Base-by-base conservation (phyloP, 2,888 invertebrate species). In the Ptilodon capucinus region DNA sequence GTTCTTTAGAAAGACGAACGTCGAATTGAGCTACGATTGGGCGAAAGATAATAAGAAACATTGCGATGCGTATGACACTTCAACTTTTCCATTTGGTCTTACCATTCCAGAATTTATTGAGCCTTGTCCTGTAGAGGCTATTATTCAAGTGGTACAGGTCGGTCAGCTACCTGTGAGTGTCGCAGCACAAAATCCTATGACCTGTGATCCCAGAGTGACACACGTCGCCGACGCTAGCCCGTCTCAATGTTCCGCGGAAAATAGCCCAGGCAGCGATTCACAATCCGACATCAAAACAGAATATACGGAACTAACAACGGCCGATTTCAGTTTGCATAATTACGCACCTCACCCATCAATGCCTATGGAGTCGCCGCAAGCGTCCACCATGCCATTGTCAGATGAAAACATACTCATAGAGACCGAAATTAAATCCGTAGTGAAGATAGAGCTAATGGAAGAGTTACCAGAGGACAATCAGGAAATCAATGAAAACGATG, bases 101-200 rank as follows among this genome's bases (percentile, higher is more conserved):
- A 62, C 61, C 9, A 45, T 92, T 40, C 79, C 92, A 39, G 93
- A 93, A 52, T 92, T 93, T 85, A 91, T 95, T 52, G 85, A 91
- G 32, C 94, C 94, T 1, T 51, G 84, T 65, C 75, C 86, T 68
- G 44, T 68, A 23, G 71, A 82, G 55, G 44, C 70, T 6, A 81
- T 91, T 6, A 92, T 93, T 0, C 92, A 93, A 71, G 92, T 94
- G 1, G 93, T 94, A 0, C 94, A 94, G 70, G 86, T 94, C 2
- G 91, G 91, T 0, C 90, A 91, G 54, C 54, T 87, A 36, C 86
- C 91, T 6, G 88, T 90, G 0, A 91, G 84, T 55, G 82, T 87
- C 28, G 73, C 84, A n/a, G 88, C 87, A 1, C 91, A 90, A 71
- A 91, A 91, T 56, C 86, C 89, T 30, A 78, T 91, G 4, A 86